Conservation (phyloP, 2,113 vertebrate genomes). For the Gadus macrocephalus region DNA sequence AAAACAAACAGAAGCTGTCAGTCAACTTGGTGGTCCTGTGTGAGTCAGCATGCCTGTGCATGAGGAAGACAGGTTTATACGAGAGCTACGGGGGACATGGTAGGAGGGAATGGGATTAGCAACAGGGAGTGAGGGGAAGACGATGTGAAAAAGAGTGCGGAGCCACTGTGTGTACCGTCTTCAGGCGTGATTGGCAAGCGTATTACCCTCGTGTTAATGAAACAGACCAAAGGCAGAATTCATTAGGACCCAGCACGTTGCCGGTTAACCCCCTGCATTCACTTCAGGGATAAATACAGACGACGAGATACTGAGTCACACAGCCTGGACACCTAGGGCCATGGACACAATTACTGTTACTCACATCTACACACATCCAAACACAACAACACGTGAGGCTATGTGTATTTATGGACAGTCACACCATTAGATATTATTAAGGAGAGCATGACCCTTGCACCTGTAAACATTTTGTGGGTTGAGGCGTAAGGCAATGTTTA, state of each 20-base stretch:
- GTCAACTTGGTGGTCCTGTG: not conserved
- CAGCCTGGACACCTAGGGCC: too few species aligned
- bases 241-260: slow-evolving; percentile 18
- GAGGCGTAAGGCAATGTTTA: too few species aligned
- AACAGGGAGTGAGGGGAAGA: not conserved
- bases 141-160: not conserved
- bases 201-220: slow-evolving; percentile 20
- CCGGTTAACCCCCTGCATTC: slow-evolving; percentile 27
- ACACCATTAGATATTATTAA: too few species aligned
- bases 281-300: slow-evolving; percentile 26
- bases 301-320: not conserved
- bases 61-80: not conserved
- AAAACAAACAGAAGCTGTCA: too few species aligned
- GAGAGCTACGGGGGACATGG: not conserved
- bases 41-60: too few species aligned
- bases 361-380: not conserved
- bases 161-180: not conserved
- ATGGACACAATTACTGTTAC: not conserved
- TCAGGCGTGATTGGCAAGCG: slow-evolving; percentile 20
- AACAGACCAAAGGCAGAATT: slow-evolving; percentile 38
- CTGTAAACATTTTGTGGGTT: too few species aligned
- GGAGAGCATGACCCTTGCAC: too few species aligned
- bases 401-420: not conserved
- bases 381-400: not conserved
- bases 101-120: slow-evolving; percentile 10